phyloP scores from a whole-genome alignment of 2,113 vertebrate species.

The Hoplias malabaricus region DNA sequence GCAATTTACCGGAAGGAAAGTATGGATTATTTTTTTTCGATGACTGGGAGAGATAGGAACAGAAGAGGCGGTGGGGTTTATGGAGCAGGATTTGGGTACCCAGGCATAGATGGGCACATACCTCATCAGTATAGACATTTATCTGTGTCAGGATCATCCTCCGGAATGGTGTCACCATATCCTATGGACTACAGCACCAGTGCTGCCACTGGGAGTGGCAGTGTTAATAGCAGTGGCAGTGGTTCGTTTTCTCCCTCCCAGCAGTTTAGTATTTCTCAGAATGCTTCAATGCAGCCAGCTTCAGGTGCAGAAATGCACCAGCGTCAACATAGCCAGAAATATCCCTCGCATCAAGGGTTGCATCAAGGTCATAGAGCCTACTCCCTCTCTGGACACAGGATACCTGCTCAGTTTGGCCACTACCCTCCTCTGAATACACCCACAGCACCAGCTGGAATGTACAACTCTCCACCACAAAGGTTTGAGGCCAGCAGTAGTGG shows the following conservation, averaged over 20 bases:
- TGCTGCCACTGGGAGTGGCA: conserved; percentile 56
- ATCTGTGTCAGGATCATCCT: conserved; percentile 63
- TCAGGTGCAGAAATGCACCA: conserved; percentile 77
- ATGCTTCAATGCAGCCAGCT: conserved; percentile 77
- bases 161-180: conserved; percentile 74
- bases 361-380: conserved; percentile 77
- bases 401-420: conserved; percentile 72
- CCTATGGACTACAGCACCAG: conserved; percentile 70
- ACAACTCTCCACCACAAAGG: conserved; percentile 74
- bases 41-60: conserved; percentile 71
- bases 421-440: conserved; percentile 75
- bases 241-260: conserved; percentile 77
- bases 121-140: conserved; percentile 74
- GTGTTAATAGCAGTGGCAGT: conserved; percentile 42
- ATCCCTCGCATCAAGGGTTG: conserved; percentile 83
- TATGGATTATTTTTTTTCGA: conserved; percentile 78
- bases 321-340: conserved; percentile 86
- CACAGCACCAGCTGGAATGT: conserved; percentile 75
- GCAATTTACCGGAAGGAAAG: conserved; percentile 75
- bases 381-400: conserved; percentile 68
- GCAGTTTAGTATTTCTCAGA: conserved; percentile 74
- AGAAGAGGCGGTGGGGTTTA: conserved; percentile 71
- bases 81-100: conserved; percentile 71
- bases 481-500: conserved; percentile 66
- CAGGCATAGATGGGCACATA: conserved; percentile 73